phyloP scores from a whole-genome alignment of 2,113 vertebrate species.

The Daphoenositta chrysoptera region DNA sequence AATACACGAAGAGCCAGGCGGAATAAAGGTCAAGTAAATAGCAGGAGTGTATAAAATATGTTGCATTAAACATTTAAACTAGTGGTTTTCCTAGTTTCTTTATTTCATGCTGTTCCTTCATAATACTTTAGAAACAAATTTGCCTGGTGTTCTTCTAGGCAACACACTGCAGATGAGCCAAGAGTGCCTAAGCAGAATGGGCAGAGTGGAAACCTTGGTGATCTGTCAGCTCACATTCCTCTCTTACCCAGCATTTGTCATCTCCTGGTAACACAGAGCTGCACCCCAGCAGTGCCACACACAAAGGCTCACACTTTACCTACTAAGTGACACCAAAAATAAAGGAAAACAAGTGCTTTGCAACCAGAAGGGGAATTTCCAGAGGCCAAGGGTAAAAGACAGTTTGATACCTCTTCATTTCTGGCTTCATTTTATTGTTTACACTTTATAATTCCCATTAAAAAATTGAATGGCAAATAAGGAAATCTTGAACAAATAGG shows the following conservation, averaged over 20 bases:
- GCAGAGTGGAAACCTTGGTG: not conserved
- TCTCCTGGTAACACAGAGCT: not conserved
- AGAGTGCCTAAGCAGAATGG: not conserved
- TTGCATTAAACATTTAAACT: constrained; percentile 29
- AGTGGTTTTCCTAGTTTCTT: not conserved
- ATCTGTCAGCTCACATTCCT: not conserved
- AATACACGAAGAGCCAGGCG: constrained; percentile 2
- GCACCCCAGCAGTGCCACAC: not conserved
- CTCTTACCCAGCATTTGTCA: not conserved
- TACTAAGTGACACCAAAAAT: not conserved
- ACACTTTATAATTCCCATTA: not conserved
- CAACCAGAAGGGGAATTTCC: not conserved
- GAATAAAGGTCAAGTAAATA: constrained; percentile 46
- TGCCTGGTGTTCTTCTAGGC: not conserved
- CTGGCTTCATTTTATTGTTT: not conserved
- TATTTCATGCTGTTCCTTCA: not conserved
- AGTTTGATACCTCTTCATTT: not conserved
- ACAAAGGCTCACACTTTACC: not conserved
- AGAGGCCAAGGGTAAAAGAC: not conserved
- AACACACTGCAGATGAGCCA: not conserved
- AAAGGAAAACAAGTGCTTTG: not conserved
- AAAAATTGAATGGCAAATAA: not conserved
- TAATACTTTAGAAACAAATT: not conserved
- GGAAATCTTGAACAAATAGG: not conserved
- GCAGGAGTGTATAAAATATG: not conserved